phyloP scores from a whole-genome alignment of 2,113 vertebrate species.

The Melanerpes formicivorus region DNA sequence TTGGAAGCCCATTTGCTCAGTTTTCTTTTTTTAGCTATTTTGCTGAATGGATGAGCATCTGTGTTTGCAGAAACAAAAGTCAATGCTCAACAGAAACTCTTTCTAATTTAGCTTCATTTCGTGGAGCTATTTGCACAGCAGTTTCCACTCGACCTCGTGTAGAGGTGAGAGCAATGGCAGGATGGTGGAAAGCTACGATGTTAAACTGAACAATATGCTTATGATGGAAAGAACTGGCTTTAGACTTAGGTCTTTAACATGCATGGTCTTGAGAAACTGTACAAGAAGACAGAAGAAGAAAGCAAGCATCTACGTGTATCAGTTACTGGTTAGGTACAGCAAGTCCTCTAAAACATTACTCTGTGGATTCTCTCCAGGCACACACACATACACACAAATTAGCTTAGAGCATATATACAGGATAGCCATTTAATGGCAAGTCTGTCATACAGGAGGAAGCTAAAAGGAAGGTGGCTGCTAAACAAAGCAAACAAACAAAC shows the following conservation, averaged over 20 bases:
- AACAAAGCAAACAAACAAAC: background rate
- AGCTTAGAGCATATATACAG: background rate
- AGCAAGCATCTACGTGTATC: background rate
- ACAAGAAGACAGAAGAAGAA: background rate
- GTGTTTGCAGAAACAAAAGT: background rate
- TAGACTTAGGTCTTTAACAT: background rate
- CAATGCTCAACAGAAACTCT: background rate
- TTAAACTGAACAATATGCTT: background rate
- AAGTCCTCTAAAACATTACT: background rate
- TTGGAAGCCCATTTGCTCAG: background rate
- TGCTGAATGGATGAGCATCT: background rate
- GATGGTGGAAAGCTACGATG: background rate
- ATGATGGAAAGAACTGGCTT: background rate
- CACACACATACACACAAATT: fast-evolving
- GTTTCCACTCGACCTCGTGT: background rate
- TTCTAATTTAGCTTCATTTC: slow-evolving; percentile 41
- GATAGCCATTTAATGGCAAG: background rate
- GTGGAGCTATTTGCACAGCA: slow-evolving; percentile 21
- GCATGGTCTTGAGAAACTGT: background rate
- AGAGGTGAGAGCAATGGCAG: background rate
- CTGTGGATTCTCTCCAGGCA: background rate
- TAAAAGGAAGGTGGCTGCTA: background rate
- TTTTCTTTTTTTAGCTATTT: background rate
- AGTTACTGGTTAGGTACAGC: background rate
- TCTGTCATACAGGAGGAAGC: background rate